These are phyloP conservation scores for Scytalopus superciliaris DNA, from an alignment of 2,113 vertebrate genomes.

Conservation along the genomic window DNA sequence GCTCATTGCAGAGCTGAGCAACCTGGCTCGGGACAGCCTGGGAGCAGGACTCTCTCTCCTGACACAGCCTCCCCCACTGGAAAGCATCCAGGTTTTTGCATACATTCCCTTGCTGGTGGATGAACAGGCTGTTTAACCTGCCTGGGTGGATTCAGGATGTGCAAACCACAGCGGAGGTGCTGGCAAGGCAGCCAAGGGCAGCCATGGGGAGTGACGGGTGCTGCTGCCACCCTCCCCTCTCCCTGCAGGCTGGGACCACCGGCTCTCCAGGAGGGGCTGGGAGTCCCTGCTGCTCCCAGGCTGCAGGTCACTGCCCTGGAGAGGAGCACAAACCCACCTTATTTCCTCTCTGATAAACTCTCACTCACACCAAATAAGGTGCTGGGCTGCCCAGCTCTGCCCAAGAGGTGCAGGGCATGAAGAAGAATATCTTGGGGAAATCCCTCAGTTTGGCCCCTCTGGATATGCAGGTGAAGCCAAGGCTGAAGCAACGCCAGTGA, in stretches of 20 bases:
- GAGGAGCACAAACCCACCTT: not conserved
- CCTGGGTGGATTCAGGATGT: not conserved
- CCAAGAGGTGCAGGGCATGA: not conserved
- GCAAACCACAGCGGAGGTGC: not conserved
- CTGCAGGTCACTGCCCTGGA: rapidly evolving
- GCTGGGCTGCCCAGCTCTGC: not conserved
- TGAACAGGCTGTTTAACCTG: not conserved
- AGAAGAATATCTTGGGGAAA: not conserved
- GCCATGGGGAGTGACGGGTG: rapidly evolving
- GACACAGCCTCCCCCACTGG: not conserved
- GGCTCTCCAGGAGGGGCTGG: not conserved
- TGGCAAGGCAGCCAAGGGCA: not conserved
- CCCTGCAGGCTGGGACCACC: not conserved
- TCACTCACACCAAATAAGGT: not conserved
- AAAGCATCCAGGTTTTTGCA: not conserved
- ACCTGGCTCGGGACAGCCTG: not conserved
- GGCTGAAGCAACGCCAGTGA: not conserved
- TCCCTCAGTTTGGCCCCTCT: not conserved
- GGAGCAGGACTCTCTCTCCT: not conserved
- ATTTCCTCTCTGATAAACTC: not conserved
- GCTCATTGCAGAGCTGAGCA: not conserved
- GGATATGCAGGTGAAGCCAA: not conserved
- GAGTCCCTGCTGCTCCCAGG: not conserved
- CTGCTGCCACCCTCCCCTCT: not conserved
- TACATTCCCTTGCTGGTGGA: not conserved